Evolutionary conservation across 2,797 vertebrate species (phyloP).

Genomic region (Acrossocheilus wenchowensis): DNA sequence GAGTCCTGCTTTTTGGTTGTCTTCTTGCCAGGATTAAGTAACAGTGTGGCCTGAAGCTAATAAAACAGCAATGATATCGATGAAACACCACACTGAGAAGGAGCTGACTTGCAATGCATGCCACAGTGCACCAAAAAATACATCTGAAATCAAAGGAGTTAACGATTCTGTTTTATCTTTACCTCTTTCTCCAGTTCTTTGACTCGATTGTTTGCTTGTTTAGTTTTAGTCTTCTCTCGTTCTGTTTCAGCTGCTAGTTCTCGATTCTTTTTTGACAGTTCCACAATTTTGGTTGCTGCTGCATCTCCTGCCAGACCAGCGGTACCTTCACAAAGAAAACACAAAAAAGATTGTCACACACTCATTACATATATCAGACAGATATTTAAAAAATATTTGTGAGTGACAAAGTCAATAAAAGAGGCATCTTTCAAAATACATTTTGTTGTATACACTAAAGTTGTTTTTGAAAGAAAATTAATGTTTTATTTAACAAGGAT

Average conservation of each 20-base stretch:
- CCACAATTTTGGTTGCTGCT: conserved; percentile 90
- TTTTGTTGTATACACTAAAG: not conserved
- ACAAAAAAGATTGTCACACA: not conserved
- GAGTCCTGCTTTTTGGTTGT: conserved; percentile 58
- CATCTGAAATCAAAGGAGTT: not conserved
- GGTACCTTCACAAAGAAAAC: conserved; percentile 71
- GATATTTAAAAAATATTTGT: not conserved
- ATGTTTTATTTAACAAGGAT: not conserved
- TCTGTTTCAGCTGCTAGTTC: conserved; percentile 84
- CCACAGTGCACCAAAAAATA: not conserved
- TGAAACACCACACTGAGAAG: not conserved
- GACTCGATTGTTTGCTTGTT: conserved; percentile 81
- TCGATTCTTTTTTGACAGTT: conserved; percentile 90
- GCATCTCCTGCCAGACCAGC: conserved; percentile 83
- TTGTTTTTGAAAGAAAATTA: not conserved
- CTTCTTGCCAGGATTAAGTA: conserved; percentile 59
- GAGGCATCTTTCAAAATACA: not conserved
- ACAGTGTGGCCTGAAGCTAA: conserved; percentile 66
- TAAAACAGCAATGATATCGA: not conserved
- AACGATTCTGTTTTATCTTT: conserved; percentile 40
- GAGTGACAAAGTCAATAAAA: not conserved
- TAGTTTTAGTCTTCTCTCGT: conserved; percentile 81
- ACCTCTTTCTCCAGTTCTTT: conserved; percentile 91
- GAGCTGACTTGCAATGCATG: not conserved
- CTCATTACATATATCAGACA: not conserved